These are phyloP conservation scores for Poeciliopsis presidionis DNA, from an alignment of 2,797 vertebrate genomes.

Conservation along the genomic window DNA sequence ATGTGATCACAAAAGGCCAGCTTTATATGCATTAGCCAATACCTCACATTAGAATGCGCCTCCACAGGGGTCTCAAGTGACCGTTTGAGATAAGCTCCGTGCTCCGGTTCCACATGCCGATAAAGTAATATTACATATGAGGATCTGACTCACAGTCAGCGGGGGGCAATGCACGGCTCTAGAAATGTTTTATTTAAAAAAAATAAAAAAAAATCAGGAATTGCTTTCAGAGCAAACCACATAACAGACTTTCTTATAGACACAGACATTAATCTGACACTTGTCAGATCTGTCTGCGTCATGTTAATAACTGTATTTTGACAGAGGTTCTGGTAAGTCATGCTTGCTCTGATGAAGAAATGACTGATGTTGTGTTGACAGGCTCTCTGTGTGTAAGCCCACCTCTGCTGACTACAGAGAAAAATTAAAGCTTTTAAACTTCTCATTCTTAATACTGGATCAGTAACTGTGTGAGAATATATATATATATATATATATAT, in stretches of 20 bases:
- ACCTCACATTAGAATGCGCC: background rate
- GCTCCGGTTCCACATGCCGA: background rate
- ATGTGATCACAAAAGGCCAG: background rate
- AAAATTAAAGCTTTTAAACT: constrained; percentile 6
- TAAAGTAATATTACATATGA: constrained; percentile 7
- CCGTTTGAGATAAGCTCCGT: constrained; percentile 6
- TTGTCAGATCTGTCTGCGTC: constrained; percentile 5
- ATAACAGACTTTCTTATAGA: background rate
- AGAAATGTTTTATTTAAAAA: background rate
- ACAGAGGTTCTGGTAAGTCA: constrained; percentile 4
- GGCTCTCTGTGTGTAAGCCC: background rate
- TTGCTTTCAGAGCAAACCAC: background rate
- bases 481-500: too few relatives aligned
- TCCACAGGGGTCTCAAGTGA: constrained; percentile 13
- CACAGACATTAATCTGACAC: constrained; percentile 14
- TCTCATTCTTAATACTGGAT: constrained; percentile 1
- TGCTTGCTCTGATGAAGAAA: constrained; percentile 10
- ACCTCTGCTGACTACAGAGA: constrained; percentile 5
- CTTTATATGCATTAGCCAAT: background rate
- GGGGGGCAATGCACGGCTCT: background rate
- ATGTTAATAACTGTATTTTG: constrained; percentile 5
- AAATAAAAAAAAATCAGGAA: background rate
- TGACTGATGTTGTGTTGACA: constrained; percentile 7
- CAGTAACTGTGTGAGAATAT: constrained; percentile 2
- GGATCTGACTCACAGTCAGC: constrained; percentile 2